phyloP scores from a whole-genome alignment of 2,113 vertebrate genomes.

The Paracanthobrama guichenoti region DNA sequence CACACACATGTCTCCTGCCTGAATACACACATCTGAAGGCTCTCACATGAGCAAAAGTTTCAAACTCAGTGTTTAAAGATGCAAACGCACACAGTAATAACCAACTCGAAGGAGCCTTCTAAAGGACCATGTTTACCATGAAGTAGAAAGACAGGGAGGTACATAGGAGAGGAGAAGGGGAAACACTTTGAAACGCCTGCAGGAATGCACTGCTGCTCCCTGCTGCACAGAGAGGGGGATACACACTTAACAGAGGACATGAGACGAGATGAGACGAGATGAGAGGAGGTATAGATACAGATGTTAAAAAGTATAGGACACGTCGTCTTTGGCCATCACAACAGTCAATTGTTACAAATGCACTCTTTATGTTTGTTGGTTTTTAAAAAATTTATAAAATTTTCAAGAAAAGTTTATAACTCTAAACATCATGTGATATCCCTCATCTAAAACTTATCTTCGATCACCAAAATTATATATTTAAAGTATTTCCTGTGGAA shows the following conservation, averaged over 20 bases:
- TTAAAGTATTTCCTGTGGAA: no score
- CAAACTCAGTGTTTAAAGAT: not conserved
- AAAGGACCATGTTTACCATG: constrained; percentile 17
- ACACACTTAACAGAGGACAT: constrained; percentile 10
- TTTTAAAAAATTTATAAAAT: not conserved
- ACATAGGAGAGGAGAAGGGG: not conserved
- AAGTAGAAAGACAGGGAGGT: constrained; percentile 21
- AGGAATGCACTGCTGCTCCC: constrained; percentile 59
- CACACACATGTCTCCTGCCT: not conserved
- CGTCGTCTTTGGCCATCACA: not conserved
- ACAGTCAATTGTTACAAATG: not conserved
- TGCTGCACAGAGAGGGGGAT: constrained; percentile 54
- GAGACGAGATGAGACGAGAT: not conserved
- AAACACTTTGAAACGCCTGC: constrained; percentile 26
- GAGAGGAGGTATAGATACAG: not conserved
- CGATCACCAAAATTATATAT: no score
- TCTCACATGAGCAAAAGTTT: constrained; percentile 22
- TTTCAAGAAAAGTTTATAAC: not conserved
- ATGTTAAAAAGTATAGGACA: not conserved
- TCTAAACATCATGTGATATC: not conserved
- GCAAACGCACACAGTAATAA: not conserved
- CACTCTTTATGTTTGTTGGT: not conserved
- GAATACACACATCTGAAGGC: constrained; percentile 4
- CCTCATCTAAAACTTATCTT: no score
- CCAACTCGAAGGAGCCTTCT: not conserved